These are phyloP conservation scores for Pandemis corylana DNA, from an alignment of 2,888 invertebrate genomes.

Conservation along the genomic window DNA sequence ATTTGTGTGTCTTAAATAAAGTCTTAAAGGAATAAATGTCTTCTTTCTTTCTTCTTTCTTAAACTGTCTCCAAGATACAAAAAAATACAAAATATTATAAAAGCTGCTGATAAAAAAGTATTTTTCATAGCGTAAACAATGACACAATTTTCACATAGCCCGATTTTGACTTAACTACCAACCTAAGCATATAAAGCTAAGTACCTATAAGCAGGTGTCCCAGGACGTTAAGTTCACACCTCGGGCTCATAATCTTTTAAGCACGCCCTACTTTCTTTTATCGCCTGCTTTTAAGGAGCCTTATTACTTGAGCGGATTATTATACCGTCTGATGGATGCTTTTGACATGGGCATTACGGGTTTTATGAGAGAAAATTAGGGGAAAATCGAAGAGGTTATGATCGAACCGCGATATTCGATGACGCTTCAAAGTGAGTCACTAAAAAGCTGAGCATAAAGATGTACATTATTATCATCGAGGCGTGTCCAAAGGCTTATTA, in stretches of 20 bases:
- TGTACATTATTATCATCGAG: background rate
- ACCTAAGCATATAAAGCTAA: conserved; percentile 31
- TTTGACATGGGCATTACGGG: conserved; percentile 49
- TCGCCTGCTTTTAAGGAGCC: conserved; percentile 51
- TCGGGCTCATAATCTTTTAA: conserved; percentile 58
- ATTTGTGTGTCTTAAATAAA: no score
- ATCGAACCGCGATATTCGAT: conserved; percentile 3
- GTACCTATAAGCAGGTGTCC: conserved; percentile 43
- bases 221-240: conserved; percentile 50
- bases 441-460: background rate
- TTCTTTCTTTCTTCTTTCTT: no score
- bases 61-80: no score
- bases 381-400: conserved; percentile 42
- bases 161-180: background rate
- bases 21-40: no score
- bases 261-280: conserved; percentile 63
- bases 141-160: background rate
- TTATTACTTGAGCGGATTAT: conserved; percentile 55
- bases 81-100: no score
- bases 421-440: background rate
- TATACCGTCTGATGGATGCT: conserved; percentile 58
- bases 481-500: background rate
- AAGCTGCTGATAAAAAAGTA: background rate
- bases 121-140: background rate
- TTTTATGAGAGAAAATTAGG: conserved; percentile 52